These are phyloP conservation scores for Trididemnum miniatum DNA, from an alignment of 23 tunicate species.

Conservation along the genomic window DNA sequence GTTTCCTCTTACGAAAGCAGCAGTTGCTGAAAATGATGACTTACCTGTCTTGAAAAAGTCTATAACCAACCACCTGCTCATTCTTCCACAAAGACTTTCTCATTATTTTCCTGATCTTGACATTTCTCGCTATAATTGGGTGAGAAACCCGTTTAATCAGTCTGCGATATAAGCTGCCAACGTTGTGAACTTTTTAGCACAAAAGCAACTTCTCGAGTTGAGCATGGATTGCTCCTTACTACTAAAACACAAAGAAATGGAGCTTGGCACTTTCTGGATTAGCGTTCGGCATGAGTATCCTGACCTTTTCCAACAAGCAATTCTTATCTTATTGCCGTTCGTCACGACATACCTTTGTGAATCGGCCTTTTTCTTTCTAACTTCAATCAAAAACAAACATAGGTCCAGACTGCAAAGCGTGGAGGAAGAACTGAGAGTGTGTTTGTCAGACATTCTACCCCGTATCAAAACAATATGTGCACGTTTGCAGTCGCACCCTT, in stretches of 20 bases:
- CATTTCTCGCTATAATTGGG: constrained; percentile 14
- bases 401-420: constrained; percentile 22
- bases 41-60: constrained; percentile 8
- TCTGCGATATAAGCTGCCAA: constrained; percentile 8
- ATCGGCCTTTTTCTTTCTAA: constrained; percentile 19
- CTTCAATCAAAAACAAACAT: constrained; percentile 22
- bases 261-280: constrained; percentile 16
- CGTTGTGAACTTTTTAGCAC: constrained; percentile 5
- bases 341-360: constrained; percentile 29
- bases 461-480: constrained; percentile 27
- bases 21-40: background rate
- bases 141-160: constrained; percentile 28
- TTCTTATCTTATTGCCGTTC: constrained; percentile 14
- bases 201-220: constrained; percentile 24
- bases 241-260: constrained; percentile 25
- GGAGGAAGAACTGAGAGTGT: constrained; percentile 22
- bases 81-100: constrained; percentile 4
- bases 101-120: constrained; percentile 26
- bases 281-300: constrained; percentile 28
- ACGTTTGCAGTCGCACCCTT: constrained; percentile 19
- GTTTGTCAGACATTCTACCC: constrained; percentile 26
- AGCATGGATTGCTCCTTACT: constrained; percentile 23
- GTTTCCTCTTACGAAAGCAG: constrained; percentile 29
- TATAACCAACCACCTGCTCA: background rate
- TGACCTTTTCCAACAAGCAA: constrained; percentile 7